Evolutionary conservation across 2,113 vertebrate genomes (phyloP), one percentile per base, ranked within the genome.

Genomic region (Cyanoderma ruficeps): DNA sequence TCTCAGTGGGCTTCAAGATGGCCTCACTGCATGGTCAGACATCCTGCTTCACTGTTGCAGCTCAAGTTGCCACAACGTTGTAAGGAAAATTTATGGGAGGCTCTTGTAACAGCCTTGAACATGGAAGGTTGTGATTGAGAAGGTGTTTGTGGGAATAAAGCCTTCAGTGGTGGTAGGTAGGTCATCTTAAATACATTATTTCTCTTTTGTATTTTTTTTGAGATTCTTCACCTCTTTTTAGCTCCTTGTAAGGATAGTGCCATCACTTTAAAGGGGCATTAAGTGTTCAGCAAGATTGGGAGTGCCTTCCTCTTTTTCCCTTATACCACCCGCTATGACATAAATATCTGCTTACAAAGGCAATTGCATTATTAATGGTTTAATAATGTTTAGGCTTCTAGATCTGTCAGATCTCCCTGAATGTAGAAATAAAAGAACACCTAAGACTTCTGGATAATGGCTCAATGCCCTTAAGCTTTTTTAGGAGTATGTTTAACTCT

Each of bases 31-130:
- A 1, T 5, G 15, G 55, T 53, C 31, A 59, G 64, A 35, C 9
- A 2, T 60, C 0, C 0, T 31, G 24, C 33, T 70, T 90, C 24
- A 33, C 67, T 24, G 14, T 2, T 41, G 27, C 46, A 78, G 55
- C 64, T 74, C 19, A 28, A 24, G n/a, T 37, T 92, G 60, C 31
- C 37, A 65, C 42, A 61, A 55, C 53, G 50, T 42, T 20, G 2
- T 31, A n/a, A 69, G 24, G n/a, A 52, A 60, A 60, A 31, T 59
- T 15, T 22, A 2, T 20, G 33, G n/a, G 25, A 47, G 23, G 35
- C 15, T 93, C 18, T 68, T 86, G 35, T 50, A 50, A 47, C 10
- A 27, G 9, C 2, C 0, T 52, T 52, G 59, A 31, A 53, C 1
- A 1, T 14, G 33, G 31, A 52, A 59, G 37, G 18, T 56, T 87